A percentile compares a stretch with the other conserved stretches of the same genome.
These are phyloP conservation scores for Saturnia pavonia DNA, from an alignment of 2,888 invertebrate species.

Conservation along the genomic window DNA sequence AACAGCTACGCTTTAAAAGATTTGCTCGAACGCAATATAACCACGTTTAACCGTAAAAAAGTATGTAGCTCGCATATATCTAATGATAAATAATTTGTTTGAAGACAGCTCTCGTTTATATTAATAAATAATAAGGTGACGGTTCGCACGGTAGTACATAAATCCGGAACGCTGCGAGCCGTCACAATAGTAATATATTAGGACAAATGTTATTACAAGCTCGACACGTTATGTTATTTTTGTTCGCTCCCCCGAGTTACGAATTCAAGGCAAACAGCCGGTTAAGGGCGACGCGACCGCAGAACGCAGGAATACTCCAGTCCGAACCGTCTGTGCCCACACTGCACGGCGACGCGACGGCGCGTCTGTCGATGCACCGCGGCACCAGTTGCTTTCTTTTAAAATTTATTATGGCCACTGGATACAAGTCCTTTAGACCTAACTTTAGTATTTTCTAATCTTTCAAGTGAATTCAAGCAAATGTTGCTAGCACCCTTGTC, in stretches of 20 bases:
- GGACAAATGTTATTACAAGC: constrained; percentile 80
- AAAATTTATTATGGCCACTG: too few species aligned
- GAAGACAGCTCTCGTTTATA: constrained; percentile 71
- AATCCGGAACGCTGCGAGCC: constrained; percentile 67
- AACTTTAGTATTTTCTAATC: too few species aligned
- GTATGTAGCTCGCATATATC: constrained; percentile 47
- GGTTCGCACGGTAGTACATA: constrained; percentile 72
- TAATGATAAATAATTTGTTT: constrained; percentile 71
- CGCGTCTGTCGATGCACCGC: background rate
- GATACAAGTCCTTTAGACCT: too few species aligned
- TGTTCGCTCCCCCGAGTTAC: constrained; percentile 62
- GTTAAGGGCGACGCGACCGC: constrained; percentile 36
- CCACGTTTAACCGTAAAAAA: constrained; percentile 49
- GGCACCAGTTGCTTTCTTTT: background rate
- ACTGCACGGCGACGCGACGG: constrained; percentile 18
- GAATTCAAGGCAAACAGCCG: constrained; percentile 51
- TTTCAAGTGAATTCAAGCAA: too few species aligned
- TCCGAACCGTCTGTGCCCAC: constrained; percentile 24
- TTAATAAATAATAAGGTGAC: constrained; percentile 75
- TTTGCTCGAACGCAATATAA: constrained; percentile 58
- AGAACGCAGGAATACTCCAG: constrained; percentile 27
- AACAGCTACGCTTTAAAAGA: constrained; percentile 53
- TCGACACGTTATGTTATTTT: constrained; percentile 76
- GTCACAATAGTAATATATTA: constrained; percentile 80
- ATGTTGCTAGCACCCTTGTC: too few species aligned